phyloP scores from a whole-genome alignment of 2,113 vertebrate species.

The Eurystomus gularis region DNA sequence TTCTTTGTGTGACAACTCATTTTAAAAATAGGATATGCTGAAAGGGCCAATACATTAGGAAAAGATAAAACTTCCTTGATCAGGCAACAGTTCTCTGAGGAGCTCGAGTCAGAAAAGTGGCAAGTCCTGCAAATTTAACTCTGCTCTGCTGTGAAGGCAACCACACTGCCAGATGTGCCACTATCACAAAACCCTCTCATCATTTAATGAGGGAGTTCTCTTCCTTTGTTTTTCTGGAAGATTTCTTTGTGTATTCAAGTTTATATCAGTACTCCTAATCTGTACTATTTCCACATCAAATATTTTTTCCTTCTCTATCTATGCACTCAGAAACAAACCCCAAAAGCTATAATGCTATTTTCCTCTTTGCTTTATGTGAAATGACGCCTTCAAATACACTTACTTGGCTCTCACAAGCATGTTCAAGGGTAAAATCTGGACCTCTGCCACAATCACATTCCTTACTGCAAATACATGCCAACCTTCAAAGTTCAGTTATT shows the following conservation, averaged over 20 bases:
- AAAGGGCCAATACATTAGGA: neutral
- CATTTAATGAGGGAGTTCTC: neutral
- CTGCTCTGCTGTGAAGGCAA: neutral
- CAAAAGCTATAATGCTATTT: neutral
- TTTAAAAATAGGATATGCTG: neutral
- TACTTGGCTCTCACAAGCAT: neutral
- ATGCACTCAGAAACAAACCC: neutral
- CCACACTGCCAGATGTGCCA: neutral
- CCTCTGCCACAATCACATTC: slow-evolving; percentile 36
- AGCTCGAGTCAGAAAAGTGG: neutral
- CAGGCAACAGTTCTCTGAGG: neutral
- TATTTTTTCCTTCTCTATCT: neutral
- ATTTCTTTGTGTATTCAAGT: neutral
- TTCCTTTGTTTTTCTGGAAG: neutral
- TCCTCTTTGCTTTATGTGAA: neutral
- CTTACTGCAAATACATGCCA: slow-evolving; percentile 3
- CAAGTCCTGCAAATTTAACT: neutral
- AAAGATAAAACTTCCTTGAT: neutral
- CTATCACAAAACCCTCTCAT: neutral
- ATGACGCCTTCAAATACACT: neutral
- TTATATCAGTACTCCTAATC: neutral
- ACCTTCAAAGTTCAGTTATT: slow-evolving; percentile 50
- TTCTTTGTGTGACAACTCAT: neutral
- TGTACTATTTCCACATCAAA: neutral
- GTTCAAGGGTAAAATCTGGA: slow-evolving; percentile 32